Evolutionary conservation across 2,113 vertebrate genomes (phyloP).

Genomic region (Heterochromis multidens): DNA sequence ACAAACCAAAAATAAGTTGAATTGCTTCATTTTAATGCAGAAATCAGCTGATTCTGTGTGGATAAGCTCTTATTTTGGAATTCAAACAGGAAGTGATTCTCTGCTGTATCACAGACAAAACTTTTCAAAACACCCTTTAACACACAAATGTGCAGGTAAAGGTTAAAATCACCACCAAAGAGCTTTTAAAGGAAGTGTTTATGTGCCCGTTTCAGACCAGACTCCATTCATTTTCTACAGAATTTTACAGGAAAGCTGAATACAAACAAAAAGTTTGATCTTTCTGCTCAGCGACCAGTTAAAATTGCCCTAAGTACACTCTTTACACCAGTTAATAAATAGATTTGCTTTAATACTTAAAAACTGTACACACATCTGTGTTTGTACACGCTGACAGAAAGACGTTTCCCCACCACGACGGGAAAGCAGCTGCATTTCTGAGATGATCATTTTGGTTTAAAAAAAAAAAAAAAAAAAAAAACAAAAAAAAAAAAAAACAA

Average conservation of each 20-base stretch:
- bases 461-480: neutral
- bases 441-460: slow-evolving; percentile 4
- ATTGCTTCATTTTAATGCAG: neutral
- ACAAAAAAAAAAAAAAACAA: too few relatives aligned
- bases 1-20: neutral
- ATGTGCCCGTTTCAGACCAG: neutral
- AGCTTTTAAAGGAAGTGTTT: neutral
- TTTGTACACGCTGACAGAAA: slow-evolving; percentile 9
- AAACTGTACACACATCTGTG: slow-evolving; percentile 42
- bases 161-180: neutral
- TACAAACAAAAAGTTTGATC: neutral
- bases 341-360: slow-evolving; percentile 42
- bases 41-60: neutral
- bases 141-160: neutral
- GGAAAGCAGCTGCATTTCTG: neutral
- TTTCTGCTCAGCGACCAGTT: neutral
- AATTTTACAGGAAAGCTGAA: neutral
- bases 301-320: neutral
- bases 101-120: neutral
- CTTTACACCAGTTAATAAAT: slow-evolving; percentile 50
- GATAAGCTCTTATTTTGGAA: neutral
- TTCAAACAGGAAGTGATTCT: neutral
- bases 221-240: neutral
- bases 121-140: neutral
- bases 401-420: neutral